Evolutionary conservation across 2,888 invertebrate species (phyloP), one percentile per base, ranked within the genome.

Genomic region (Agrochola lychnidis): DNA sequence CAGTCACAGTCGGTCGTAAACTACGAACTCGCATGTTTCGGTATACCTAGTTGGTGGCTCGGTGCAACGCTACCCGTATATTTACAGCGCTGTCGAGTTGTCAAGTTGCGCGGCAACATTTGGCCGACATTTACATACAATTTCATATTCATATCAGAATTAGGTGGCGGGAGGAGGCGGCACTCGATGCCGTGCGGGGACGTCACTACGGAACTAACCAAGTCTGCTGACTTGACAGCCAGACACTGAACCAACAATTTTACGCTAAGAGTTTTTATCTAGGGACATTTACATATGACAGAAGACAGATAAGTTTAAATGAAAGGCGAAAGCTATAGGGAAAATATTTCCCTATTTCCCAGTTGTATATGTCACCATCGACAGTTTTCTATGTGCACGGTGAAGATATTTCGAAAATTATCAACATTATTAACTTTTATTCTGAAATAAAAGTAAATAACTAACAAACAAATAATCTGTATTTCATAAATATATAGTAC

Each of bases 141-240:
- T 95, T 95, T 95, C 94, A 95, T 95, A 95, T 95, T 95, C 95
- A 96, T 95, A 94, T 93, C 92, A 93, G 94, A 94, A 95, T 95
- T 95, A 94, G 94, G 93, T 94, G 90, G 91, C 87, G 87, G 90
- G 90, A 86, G 87, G 88, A 87, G 89, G 88, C 81, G 88, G 90
- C 86, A 90, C 87, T 90, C 90, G 91, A 91, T 91, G 88, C 85
- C 85, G 79, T 85, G 86, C 84, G 62, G 70, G 79, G 79, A 84
- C 83, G 79, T 79, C 76, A 82, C 86, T 85, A 82, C 89, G 90
- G 90, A 92, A 93, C 90, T 88, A 87, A 82, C 78, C 83, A 74
- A 88, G 83, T 84, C 88, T 75, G 76, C 79, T 72, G 81, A 82
- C 79, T 83, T 86, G 89, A 86, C 88, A 88, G 77, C 78, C 77